These are phyloP conservation scores for Xerus rutilus DNA, from an alignment of 2,797 vertebrate species.

Conservation along the genomic window DNA sequence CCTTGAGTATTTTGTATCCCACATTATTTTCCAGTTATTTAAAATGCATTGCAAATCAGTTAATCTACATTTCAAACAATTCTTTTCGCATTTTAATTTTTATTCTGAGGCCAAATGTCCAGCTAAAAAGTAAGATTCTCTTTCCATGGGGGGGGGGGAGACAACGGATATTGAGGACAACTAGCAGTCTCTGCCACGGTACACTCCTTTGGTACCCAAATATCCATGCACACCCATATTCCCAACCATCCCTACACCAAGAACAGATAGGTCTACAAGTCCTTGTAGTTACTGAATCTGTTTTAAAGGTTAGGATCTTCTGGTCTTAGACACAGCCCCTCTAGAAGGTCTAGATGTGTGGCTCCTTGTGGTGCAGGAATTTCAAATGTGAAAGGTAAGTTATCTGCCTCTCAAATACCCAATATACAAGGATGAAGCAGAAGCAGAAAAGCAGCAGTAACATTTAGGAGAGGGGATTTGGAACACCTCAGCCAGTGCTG, in stretches of 20 bases:
- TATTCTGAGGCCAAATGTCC: conserved; percentile 9
- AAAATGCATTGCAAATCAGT: conserved; percentile 25
- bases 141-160: background rate
- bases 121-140: background rate
- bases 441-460: background rate
- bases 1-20: background rate
- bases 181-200: background rate
- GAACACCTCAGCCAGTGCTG: background rate
- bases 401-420: background rate
- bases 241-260: background rate
- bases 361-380: background rate
- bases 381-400: background rate
- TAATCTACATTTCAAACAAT: background rate
- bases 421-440: background rate
- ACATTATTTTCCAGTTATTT: conserved; percentile 39
- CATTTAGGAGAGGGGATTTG: background rate
- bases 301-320: background rate
- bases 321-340: background rate
- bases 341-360: background rate
- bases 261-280: background rate
- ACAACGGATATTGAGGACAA: background rate
- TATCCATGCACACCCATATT: background rate
- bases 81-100: background rate
- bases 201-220: background rate
- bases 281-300: background rate